phyloP scores from a whole-genome alignment of 1,140 invertebrate genomes.

The Drosophila persimilis region DNA sequence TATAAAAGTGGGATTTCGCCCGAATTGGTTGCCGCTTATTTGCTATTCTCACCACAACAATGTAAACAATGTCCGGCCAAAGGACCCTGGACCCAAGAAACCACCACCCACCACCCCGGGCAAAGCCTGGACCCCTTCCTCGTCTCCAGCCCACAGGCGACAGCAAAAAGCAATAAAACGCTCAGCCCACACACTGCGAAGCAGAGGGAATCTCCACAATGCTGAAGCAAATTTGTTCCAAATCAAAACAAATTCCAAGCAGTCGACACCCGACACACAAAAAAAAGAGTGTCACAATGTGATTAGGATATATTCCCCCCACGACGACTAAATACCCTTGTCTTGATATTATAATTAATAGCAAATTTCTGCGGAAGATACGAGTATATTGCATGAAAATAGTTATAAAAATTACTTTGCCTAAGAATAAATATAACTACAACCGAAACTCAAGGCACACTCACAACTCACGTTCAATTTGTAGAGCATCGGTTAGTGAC shows the following conservation, averaged over 20 bases:
- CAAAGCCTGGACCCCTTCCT: constrained; percentile 11
- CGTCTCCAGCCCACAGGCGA: constrained; percentile 36
- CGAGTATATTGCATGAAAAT: not conserved
- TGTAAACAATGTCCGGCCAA: constrained; percentile 61
- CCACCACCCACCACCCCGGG: constrained; percentile 31
- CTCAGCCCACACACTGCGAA: constrained; percentile 32
- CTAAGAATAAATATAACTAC: too few species aligned
- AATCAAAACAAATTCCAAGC: constrained; percentile 77
- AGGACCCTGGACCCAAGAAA: constrained; percentile 27
- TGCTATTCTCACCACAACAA: constrained; percentile 80
- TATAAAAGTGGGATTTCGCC: constrained; percentile 45
- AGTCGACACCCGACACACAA: constrained; percentile 30
- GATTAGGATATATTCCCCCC: not conserved
- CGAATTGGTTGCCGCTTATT: constrained; percentile 70
- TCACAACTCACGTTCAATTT: not conserved
- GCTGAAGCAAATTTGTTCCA: constrained; percentile 71
- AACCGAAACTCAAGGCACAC: not conserved
- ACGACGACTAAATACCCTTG: constrained; percentile 21
- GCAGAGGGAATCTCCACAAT: constrained; percentile 49
- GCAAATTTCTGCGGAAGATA: not conserved
- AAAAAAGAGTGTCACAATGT: constrained; percentile 28
- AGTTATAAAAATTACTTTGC: too few species aligned
- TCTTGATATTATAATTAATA: not conserved
- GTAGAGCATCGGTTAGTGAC: too few species aligned
- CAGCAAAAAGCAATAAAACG: constrained; percentile 75